phyloP scores from a whole-genome alignment of 2,888 invertebrate genomes.

The Ferrisia virgata region DNA sequence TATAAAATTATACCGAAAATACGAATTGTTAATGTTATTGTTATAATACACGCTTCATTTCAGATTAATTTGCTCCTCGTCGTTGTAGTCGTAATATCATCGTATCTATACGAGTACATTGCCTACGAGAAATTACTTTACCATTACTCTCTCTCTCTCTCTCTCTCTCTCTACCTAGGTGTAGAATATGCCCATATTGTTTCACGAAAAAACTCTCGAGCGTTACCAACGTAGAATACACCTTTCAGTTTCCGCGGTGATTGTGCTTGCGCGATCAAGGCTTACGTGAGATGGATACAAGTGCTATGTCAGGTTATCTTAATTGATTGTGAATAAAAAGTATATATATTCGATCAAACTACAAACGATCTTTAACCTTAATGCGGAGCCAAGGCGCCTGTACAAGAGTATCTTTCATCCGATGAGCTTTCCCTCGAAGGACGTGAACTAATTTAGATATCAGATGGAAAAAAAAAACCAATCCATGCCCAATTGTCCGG shows the following conservation, averaged over 20 bases:
- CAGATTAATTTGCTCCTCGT: neutral
- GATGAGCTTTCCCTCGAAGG: neutral
- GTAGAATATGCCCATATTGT: neutral
- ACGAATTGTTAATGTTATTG: neutral
- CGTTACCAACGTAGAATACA: neutral
- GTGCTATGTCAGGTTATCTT: neutral
- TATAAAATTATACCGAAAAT: slow-evolving; percentile 25
- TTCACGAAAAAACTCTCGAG: neutral
- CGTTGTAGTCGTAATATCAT: no score
- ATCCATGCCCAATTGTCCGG: neutral
- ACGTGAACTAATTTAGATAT: slow-evolving; percentile 1
- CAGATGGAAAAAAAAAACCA: neutral
- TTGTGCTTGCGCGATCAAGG: neutral
- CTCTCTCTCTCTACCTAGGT: no score
- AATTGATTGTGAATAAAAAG: neutral
- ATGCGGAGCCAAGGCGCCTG: neutral
- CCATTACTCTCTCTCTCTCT: neutral
- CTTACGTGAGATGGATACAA: neutral
- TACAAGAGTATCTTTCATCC: neutral
- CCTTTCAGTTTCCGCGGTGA: neutral
- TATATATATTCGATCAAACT: neutral
- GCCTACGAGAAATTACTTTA: neutral
- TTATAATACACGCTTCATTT: slow-evolving; percentile 26
- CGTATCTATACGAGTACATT: no score
- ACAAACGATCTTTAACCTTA: neutral